Conservation (phyloP, 23 tunicate genomes). For the Halocynthia roretzi region DNA sequence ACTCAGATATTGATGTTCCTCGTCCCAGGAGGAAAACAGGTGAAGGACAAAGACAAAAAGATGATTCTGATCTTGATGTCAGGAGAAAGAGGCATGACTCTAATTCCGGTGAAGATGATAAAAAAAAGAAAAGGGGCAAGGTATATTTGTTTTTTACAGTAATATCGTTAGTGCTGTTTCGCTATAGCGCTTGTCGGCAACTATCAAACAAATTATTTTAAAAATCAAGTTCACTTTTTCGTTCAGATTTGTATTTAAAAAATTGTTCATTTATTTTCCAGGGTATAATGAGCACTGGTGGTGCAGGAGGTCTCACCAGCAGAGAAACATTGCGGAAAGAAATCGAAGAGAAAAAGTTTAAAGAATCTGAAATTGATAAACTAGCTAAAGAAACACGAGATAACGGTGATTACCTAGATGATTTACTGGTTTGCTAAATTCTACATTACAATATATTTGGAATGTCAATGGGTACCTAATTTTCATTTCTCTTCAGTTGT, state of each 20-base stretch:
- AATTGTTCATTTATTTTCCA: conserved; percentile 3
- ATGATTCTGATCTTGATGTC: conserved; percentile 3
- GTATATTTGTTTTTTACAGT: neutral
- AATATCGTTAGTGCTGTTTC: neutral
- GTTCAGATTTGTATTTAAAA: neutral
- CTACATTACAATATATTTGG: too few relatives aligned
- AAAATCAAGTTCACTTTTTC: neutral
- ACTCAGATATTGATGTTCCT: conserved; percentile 35
- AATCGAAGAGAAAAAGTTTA: conserved; percentile 38
- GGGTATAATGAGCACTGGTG: conserved; percentile 45
- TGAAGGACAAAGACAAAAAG: neutral
- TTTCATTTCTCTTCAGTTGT: too few relatives aligned
- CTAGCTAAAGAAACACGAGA: conserved; percentile 59
- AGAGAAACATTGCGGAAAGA: conserved; percentile 45
- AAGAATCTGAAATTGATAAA: conserved; percentile 51
- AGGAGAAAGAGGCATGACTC: neutral
- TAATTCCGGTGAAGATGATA: neutral
- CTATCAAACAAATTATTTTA: neutral
- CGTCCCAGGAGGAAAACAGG: neutral
- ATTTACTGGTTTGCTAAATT: too few relatives aligned
- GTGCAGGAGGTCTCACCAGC: conserved; percentile 66
- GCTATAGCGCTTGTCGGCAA: neutral
- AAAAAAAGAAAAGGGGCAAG: neutral
- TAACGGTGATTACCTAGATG: conserved; percentile 16
- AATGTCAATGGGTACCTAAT: too few relatives aligned